These are phyloP conservation scores for Mythimna pallens DNA, from an alignment of 2,888 invertebrate species.

Conservation along the genomic window DNA sequence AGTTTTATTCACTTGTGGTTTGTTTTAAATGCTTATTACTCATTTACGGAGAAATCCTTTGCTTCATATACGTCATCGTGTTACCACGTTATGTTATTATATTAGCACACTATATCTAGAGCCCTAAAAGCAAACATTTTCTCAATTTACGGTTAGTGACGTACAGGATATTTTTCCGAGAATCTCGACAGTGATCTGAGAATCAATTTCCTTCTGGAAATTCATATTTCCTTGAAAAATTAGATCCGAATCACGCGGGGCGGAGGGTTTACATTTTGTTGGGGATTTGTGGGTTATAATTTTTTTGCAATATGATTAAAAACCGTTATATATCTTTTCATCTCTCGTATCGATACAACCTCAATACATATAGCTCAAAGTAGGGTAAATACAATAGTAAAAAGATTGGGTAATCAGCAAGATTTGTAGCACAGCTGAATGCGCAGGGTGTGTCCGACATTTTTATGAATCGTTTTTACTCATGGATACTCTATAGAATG, in stretches of 20 bases:
- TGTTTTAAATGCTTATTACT: not conserved
- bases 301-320: not conserved
- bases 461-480: not conserved
- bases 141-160: not conserved
- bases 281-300: not conserved
- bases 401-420: not conserved
- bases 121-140: not conserved
- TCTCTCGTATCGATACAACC: not conserved
- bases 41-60: not conserved
- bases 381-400: not conserved
- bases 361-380: not conserved
- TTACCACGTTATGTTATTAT: not conserved
- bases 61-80: not conserved
- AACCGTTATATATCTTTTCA: not conserved
- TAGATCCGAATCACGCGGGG: not conserved
- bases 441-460: too few relatives aligned
- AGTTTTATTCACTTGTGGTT: not conserved
- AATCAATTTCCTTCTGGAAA: slow-evolving; percentile 45
- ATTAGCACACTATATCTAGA: not conserved
- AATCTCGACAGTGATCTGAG: slow-evolving; percentile 26
- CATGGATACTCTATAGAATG: not conserved
- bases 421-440: not conserved
- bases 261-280: not conserved
- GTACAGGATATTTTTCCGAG: slow-evolving; percentile 13
- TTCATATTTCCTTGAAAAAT: slow-evolving; percentile 25